Evolutionary conservation across 2,888 invertebrate species (phyloP), one percentile per base, ranked within the genome.

Genomic region (Melinopterus prodromus): DNA sequence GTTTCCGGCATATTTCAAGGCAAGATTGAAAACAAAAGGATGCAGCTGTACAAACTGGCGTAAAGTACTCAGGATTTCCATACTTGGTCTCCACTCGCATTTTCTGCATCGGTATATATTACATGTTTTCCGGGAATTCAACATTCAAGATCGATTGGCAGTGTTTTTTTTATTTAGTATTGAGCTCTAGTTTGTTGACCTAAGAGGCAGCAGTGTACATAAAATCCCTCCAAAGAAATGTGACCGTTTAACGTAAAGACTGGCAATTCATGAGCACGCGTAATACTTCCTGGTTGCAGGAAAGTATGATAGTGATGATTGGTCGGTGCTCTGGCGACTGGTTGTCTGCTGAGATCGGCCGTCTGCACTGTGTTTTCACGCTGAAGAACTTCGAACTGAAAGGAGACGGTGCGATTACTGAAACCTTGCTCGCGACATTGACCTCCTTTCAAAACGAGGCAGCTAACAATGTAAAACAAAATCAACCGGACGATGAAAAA

Each of bases 371-470:
- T 53, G 53, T 53, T 53, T 53, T 53, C 53, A 53, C 53, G 53
- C 53, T 9, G 53, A 53, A 53, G 53, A 53, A 53, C 53, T 12
- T 7, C 7, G 53, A 53, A 53, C 53, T 53, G 53, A 53, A 53
- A 53, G 38, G 53, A 53, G 53, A 53, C 53, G 53, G 26, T 53
- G 9, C 53, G 12, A 7, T 9, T 53, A 53, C 53, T 53, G 53
- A 53, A 53, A 53, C 53, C 53, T 53, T 26, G 71, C 71, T 12
- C 71, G 16, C 71, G 71, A 71, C 71, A 71, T 71, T 71, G 71
- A 71, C 71, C 71, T 16, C 71, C 26, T 71, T 71, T 71, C 26
- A 16, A 26, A 16, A 7, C 71, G 26, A 71, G 71, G 71, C 71
- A 71, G 26, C 26, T 71, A 16, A 71, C 16, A 71, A 71, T 16